Base-by-base conservation (phyloP, 2,888 invertebrate genomes). In the Megamerina dolium region DNA sequence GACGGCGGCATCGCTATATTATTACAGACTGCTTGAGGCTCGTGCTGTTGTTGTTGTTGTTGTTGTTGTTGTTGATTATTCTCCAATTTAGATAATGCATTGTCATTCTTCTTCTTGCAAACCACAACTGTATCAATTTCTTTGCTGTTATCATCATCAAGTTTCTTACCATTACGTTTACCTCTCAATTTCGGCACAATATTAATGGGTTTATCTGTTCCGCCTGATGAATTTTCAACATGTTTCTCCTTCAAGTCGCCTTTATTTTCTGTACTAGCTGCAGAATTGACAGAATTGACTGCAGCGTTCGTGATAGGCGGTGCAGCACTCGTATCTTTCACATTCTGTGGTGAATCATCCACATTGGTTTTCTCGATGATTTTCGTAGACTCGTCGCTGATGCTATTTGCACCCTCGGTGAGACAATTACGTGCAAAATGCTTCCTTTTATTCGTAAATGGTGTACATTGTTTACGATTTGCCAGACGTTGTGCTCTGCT, bases 131-230 rank as follows among this genome's bases (percentile, higher is more conserved):
- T 10, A 14, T 26, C 36, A 8, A 5, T 19, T 32, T 39, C 39
- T n/a, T n/a, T n/a, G n/a, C n/a, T n/a, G n/a, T n/a, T n/a, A 3
- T 32, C 30, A 13, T 31, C 36, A 18, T n/a, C 40, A 30, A 14
- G 13, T 29, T 40, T 39, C 9, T 35, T 40, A 19, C 35, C 44
- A 12, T 21, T 35, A 14, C 17, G 41, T 42, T 70, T 66, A 2
- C 64, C 62, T 19, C 65, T 55, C 3, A 67, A 43, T 45, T 69
- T 70, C 9, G 69, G 65, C 3, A 63, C 65, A 61, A 71, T 56
- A 61, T 67, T 53, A 55, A 72, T 57, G 13, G 57, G 62, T 44
- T 64, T 67, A 13, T 61, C 63, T 26, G 42, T 48, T n/a, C n/a
- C n/a, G n/a, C n/a, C n/a, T n/a, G n/a, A n/a, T n/a, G n/a, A n/a